A percentile compares a stretch with the other conserved stretches of the same genome.
Evolutionary conservation across 2,888 invertebrate species (phyloP).

Genomic region (Linnaemya tessellans): DNA sequence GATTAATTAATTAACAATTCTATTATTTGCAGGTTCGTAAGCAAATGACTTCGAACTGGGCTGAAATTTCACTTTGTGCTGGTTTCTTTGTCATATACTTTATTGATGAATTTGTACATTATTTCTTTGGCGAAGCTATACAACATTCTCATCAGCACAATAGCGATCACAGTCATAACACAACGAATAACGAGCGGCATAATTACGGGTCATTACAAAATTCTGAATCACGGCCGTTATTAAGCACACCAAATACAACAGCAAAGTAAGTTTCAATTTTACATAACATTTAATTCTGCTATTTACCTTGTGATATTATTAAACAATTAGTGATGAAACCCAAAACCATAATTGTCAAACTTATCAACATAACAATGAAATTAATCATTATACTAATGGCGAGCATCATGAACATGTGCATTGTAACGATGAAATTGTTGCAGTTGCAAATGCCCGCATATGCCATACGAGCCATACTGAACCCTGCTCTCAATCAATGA

Average conservation of each 20-base stretch:
- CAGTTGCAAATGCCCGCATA: constrained; percentile 80
- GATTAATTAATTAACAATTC: no score
- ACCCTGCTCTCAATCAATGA: constrained; percentile 86
- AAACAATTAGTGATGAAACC: neutral
- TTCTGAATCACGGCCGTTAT: constrained; percentile 75
- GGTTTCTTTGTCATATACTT: constrained; percentile 90
- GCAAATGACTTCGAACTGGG: constrained; percentile 85
- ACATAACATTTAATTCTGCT: neutral
- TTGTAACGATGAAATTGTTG: constrained; percentile 76
- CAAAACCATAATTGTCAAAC: constrained; percentile 15
- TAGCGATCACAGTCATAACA: constrained; percentile 36
- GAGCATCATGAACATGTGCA: constrained; percentile 44
- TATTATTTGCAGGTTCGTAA: constrained; percentile 83
- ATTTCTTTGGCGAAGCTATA: constrained; percentile 85
- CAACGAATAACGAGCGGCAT: constrained; percentile 43
- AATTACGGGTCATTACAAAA: constrained; percentile 76
- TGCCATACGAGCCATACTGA: constrained; percentile 88
- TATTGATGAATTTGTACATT: constrained; percentile 89
- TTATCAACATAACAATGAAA: constrained; percentile 13
- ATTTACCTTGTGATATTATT: constrained; percentile 1
- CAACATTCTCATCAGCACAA: constrained; percentile 76
- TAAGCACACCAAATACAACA: constrained; percentile 50
- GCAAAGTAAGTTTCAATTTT: constrained; percentile 29
- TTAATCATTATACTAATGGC: neutral
- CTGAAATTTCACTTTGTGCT: constrained; percentile 87